Conservation (phyloP, 2,797 vertebrate species). For the Sciurus vulgaris region DNA sequence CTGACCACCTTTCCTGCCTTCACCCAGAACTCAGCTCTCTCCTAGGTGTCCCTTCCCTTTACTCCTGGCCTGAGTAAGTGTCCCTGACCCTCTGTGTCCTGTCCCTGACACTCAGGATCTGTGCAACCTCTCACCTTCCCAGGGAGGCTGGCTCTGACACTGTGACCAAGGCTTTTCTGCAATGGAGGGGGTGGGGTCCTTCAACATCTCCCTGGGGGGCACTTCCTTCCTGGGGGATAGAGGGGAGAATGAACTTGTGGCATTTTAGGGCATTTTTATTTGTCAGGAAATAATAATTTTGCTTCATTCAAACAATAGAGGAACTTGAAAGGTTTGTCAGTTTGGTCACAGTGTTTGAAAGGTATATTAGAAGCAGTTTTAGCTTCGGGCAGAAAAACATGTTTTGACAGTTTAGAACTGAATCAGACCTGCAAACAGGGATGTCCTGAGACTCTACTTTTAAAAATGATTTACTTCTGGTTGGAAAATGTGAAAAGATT, state of each 20-base stretch:
- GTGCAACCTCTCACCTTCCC: background rate
- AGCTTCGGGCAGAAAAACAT: conserved; percentile 17
- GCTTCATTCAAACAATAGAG: conserved; percentile 20
- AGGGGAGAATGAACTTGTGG: background rate
- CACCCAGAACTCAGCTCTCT: background rate
- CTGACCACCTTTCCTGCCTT: background rate
- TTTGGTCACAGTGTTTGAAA: conserved; percentile 48
- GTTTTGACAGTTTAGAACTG: conserved; percentile 4
- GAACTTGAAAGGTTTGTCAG: background rate
- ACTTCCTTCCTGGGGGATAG: background rate
- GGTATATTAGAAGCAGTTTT: background rate
- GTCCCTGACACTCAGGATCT: background rate
- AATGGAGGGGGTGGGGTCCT: fast-evolving
- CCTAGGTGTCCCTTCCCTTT: background rate
- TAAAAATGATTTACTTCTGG: background rate
- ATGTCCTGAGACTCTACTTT: background rate
- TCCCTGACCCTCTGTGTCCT: background rate
- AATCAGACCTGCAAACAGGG: background rate
- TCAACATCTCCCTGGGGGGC: background rate
- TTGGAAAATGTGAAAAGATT: background rate
- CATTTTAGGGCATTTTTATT: background rate
- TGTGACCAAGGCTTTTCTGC: background rate
- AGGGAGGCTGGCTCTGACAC: background rate
- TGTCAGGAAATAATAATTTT: conserved; percentile 39
- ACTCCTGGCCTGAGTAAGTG: fast-evolving